Evolutionary conservation across 2,797 vertebrate species (phyloP), one percentile per base, ranked within the genome.

Genomic region (Sorex maritimensis): DNA sequence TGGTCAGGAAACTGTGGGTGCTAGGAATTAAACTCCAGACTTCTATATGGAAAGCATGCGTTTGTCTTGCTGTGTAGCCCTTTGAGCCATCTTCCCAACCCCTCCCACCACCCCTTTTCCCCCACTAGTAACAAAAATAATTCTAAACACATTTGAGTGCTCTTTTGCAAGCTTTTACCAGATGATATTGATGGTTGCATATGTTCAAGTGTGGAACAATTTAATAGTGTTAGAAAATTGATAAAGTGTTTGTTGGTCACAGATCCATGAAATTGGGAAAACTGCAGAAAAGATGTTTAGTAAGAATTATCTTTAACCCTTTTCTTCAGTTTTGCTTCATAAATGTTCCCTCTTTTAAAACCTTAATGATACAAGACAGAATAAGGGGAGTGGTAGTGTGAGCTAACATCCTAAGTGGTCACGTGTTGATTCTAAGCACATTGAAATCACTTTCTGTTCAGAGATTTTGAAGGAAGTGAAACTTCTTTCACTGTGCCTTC

Each of bases 151-250:
- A 6, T 68, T 82, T 89, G 83, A 85, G 4, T 86, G 41, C 2
- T 84, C 90, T 85, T 34, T 72, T 74, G 79, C n/a, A 28, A 38
- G 78, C 49, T 67, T 79, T 71, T 41, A 58, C 14, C 77, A 65
- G 49, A 23, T 93, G n/a, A 61, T 91, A 67, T 34, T 23, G 34
- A 55, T 78, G 41, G 14, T 41, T 85, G 58, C 1, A 17, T 86
- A 38, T 77, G 65, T 69, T 79, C 63, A 68, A 49, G 17, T 73
- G 23, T 38, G 17, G 82, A 86, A 46, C 30, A 89, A 73, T 69
- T 52, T 81, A 77, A 14, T 41, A 63, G 67, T 78, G 82, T 21
- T 71, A 52, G 71, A 46, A 81, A 46, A 34, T 46, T 83, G 44
- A 26, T 67, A 71, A 86, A 67, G 72, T 71, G 30, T 67, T 23